A percentile compares a stretch with the other conserved stretches of the same genome.
These are phyloP conservation scores for Tiliacea citrago DNA, from an alignment of 2,888 invertebrate species.

Conservation along the genomic window DNA sequence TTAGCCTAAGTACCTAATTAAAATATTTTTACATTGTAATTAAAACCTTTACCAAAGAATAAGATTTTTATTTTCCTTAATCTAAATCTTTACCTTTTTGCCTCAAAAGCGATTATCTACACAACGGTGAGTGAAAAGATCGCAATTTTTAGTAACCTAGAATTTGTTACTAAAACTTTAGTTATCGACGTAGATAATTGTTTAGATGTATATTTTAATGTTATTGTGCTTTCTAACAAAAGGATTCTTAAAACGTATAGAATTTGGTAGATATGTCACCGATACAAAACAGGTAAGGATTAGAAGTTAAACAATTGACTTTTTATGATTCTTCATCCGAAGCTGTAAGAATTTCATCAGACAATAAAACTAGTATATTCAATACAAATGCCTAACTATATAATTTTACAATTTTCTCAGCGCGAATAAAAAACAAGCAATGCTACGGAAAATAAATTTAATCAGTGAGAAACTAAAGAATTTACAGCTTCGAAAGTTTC, in stretches of 20 bases:
- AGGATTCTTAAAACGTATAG: background rate
- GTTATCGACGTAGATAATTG: background rate
- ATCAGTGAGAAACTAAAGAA: conserved; percentile 34
- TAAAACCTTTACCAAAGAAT: conserved; percentile 26
- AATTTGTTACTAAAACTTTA: conserved; percentile 46
- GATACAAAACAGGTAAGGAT: conserved; percentile 15
- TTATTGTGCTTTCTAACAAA: conserved; percentile 18
- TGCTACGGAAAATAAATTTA: conserved; percentile 9
- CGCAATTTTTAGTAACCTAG: conserved; percentile 11
- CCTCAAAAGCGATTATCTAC: conserved; percentile 3
- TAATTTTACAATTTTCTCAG: background rate
- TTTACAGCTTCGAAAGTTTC: conserved; percentile 32
- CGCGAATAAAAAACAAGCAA: background rate
- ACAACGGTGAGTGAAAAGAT: conserved; percentile 45
- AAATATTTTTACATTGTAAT: conserved; percentile 13
- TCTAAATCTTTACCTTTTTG: background rate
- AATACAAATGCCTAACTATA: background rate
- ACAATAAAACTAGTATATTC: background rate
- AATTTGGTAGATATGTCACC: conserved; percentile 8
- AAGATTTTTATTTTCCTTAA: background rate
- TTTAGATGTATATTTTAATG: conserved; percentile 11
- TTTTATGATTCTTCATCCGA: background rate
- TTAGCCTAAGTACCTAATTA: background rate
- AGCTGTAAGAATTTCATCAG: background rate
- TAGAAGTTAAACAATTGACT: conserved; percentile 29